Evolutionary conservation across 2,888 invertebrate genomes (phyloP), one percentile per base, ranked within the genome.

Genomic region (Diachrysia chrysitis): DNA sequence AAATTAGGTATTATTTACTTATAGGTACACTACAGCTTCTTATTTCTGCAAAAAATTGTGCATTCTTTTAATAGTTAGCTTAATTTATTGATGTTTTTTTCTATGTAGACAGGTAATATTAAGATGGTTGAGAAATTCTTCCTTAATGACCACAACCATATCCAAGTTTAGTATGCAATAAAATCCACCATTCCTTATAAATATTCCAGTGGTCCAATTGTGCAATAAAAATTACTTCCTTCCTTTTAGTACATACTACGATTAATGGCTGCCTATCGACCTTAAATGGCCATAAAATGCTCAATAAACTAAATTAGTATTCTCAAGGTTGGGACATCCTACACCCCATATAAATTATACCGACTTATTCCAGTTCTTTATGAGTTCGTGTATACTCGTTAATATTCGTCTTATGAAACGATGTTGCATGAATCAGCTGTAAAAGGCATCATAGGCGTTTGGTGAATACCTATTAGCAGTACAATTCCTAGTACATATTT

Each of bases 301-400:
- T 23, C 25, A 35, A 58, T 73, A 71, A 73, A 67, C 12, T 66
- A 64, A 66, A 78, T 78, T 67, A 60, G 55, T 65, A 66, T 67
- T 63, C 61, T 37, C 64, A 59, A 69, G 63, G 69, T 58, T 66
- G 53, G 57, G 53, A 17, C 54, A 66, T 68, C 42, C 37, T 66
- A 48, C 51, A 32, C 25, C 53, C 60, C 42, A 63, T 69, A 23
- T 51, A 35, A 17, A 48, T 62, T 35, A 59, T 53, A n/a, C n/a
- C n/a, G n/a, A n/a, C n/a, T n/a, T n/a, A 21, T 37, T 37, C 37
- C 10, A 37, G 37, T 68, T 23, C 25, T 58, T 68, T 73, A 71
- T 74, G 63, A 58, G 56, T 37, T 53, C 51, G 66, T 35, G 51
- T 10, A 16, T 21, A 59, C 14, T 63, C 35, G 42, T 70, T 62